These are phyloP conservation scores for Hylaeus volcanicus DNA, from an alignment of 1,140 invertebrate genomes.

Conservation along the genomic window DNA sequence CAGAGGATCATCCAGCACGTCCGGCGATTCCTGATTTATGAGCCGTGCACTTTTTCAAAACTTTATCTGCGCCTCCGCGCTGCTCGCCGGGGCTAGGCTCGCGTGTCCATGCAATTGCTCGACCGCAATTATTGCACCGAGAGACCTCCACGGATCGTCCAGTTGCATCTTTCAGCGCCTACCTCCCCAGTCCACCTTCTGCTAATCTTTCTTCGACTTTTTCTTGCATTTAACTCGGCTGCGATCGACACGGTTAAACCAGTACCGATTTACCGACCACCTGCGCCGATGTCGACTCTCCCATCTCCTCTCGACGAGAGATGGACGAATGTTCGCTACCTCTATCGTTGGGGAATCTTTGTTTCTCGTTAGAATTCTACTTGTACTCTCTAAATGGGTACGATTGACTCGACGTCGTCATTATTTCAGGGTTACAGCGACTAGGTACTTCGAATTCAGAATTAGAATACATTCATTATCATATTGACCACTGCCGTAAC, in stretches of 20 bases:
- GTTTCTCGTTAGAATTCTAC: no score
- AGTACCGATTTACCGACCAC: conserved; percentile 35
- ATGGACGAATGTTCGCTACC: no score
- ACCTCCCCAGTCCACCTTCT: conserved; percentile 2
- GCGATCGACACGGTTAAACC: conserved; percentile 22
- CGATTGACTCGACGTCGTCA: no score
- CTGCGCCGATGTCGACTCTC: conserved; percentile 4
- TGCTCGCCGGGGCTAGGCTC: background rate
- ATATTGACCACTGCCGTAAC: no score
- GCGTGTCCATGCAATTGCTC: conserved; percentile 45
- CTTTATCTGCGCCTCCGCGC: conserved; percentile 35
- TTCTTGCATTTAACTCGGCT: conserved; percentile 9
- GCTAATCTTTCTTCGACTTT: background rate
- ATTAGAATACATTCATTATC: no score
- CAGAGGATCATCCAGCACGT: conserved; percentile 55
- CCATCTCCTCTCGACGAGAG: no score
- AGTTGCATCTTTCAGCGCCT: conserved; percentile 51
- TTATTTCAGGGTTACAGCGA: no score
- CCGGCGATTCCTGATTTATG: conserved; percentile 70
- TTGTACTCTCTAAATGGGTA: no score
- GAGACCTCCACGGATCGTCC: conserved; percentile 28
- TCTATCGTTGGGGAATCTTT: no score
- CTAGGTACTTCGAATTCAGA: no score
- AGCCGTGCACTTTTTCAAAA: conserved; percentile 59
- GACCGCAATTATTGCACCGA: conserved; percentile 55